These are phyloP conservation scores for Sinopyrophorus schimmeli DNA, from an alignment of 2,888 invertebrate species.

Conservation along the genomic window DNA sequence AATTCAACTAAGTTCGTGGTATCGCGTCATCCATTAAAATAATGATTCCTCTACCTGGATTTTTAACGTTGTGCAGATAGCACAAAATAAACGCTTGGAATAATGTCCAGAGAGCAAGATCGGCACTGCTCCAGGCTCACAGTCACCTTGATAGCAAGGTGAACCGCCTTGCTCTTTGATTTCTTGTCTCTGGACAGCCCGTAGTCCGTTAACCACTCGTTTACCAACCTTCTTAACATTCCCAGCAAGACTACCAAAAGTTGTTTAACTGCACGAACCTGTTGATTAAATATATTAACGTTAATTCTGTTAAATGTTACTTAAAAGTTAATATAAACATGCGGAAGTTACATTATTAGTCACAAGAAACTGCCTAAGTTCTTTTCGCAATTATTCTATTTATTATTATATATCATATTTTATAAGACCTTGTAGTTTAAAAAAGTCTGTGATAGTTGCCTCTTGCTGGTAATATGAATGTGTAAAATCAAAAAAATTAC, in stretches of 20 bases:
- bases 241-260: conserved; percentile 22
- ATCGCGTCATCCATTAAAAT: too few species aligned
- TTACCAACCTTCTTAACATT: conserved; percentile 20
- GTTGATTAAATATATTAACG: background rate
- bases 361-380: background rate
- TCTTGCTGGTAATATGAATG: too few species aligned
- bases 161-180: conserved; percentile 40
- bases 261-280: conserved; percentile 8
- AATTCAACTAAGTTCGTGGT: too few species aligned
- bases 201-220: conserved; percentile 19
- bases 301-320: conserved; percentile 2
- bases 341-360: conserved; percentile 4
- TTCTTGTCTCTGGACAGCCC: conserved; percentile 28
- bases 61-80: too few species aligned
- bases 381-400: conserved; percentile 2
- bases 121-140: conserved; percentile 30
- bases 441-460: too few species aligned
- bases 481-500: too few species aligned
- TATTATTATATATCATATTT: too few species aligned
- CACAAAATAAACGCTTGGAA: conserved; percentile 8
- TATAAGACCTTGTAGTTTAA: too few species aligned
- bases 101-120: conserved; percentile 20
- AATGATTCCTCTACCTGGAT: too few species aligned
- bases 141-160: conserved; percentile 45
- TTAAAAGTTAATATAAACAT: conserved; percentile 11